phyloP scores from a whole-genome alignment of 2,797 vertebrate genomes.

The Takifugu rubripes region DNA sequence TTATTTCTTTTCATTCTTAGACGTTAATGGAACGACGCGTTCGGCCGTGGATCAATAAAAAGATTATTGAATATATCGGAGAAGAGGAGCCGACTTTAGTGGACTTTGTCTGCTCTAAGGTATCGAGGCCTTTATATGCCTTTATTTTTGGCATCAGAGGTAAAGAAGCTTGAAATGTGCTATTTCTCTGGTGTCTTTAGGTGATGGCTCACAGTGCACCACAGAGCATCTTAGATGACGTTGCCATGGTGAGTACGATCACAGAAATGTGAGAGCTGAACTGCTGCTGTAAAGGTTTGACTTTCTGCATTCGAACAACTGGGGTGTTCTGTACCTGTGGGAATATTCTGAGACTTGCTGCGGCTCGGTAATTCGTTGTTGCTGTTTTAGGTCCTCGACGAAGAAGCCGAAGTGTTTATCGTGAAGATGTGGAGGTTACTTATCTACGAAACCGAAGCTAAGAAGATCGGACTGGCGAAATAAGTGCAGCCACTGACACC shows the following conservation, averaged over 20 bases:
- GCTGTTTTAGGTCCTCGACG: slow-evolving; percentile 87
- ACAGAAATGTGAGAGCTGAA: not conserved
- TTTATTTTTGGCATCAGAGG: not conserved
- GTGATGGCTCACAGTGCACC: slow-evolving; percentile 98
- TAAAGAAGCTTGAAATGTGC: not conserved
- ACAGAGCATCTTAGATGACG: slow-evolving; percentile 96
- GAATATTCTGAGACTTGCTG: not conserved
- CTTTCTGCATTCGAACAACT: not conserved
- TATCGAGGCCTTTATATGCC: slow-evolving; percentile 43
- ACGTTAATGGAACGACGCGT: slow-evolving; percentile 95
- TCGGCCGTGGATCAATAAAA: slow-evolving; percentile 99
- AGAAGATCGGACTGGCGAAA: slow-evolving; percentile 99
- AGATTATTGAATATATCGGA: slow-evolving; percentile 99
- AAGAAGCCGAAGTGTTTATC: slow-evolving; percentile 99
- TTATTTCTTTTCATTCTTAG: slow-evolving; percentile 56
- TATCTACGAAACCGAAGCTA: slow-evolving; percentile 99
- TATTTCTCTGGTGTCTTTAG: slow-evolving; percentile 62
- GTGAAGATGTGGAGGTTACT: slow-evolving; percentile 99
- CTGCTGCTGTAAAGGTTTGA: too few relatives aligned
- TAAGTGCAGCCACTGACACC: slow-evolving; percentile 61
- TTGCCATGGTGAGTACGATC: slow-evolving; percentile 91
- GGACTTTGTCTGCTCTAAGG: slow-evolving; percentile 99
- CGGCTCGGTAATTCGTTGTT: not conserved
- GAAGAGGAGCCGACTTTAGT: slow-evolving; percentile 97
- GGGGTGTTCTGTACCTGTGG: not conserved